Percentiles rank a stretch among this genome's conserved stretches.
phyloP scores from a whole-genome alignment of 2,797 vertebrate genomes.

The Gouania willdenowi region DNA sequence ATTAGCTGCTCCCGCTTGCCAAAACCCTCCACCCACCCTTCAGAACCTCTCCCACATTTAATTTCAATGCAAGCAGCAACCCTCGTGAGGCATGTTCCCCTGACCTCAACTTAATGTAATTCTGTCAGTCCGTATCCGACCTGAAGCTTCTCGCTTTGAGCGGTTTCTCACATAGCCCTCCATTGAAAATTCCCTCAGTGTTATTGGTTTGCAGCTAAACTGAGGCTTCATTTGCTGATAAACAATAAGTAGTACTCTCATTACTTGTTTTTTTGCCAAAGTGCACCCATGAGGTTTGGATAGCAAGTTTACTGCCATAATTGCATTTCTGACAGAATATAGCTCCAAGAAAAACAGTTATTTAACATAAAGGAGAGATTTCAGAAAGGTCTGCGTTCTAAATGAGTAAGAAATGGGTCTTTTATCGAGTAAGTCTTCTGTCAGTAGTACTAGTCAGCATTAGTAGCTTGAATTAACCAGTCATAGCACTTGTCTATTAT shows the following conservation, averaged over 20 bases:
- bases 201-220: not conserved
- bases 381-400: too few relatives aligned
- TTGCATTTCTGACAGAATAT: too few relatives aligned
- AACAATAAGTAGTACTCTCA: not conserved
- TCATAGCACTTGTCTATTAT: too few relatives aligned
- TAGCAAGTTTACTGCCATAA: not conserved
- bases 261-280: not conserved
- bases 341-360: too few relatives aligned
- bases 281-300: not conserved
- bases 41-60: not conserved
- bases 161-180: not conserved
- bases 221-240: conserved; percentile 3
- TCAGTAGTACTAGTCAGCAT: too few relatives aligned
- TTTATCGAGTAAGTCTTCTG: too few relatives aligned
- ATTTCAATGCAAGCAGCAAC: conserved; percentile 5
- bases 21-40: not conserved
- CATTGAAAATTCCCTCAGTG: conserved; percentile 3
- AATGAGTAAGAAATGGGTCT: too few relatives aligned
- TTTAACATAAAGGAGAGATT: too few relatives aligned
- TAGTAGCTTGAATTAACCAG: too few relatives aligned
- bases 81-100: conserved; percentile 18
- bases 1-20: not conserved
- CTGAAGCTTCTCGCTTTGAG: conserved; percentile 1
- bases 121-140: conserved; percentile 32
- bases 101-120: conserved; percentile 40